Percentiles rank a stretch among this genome's conserved stretches.
phyloP scores from a whole-genome alignment of 2,113 vertebrate species.

The Sinocyclocheilus anophthalmus region DNA sequence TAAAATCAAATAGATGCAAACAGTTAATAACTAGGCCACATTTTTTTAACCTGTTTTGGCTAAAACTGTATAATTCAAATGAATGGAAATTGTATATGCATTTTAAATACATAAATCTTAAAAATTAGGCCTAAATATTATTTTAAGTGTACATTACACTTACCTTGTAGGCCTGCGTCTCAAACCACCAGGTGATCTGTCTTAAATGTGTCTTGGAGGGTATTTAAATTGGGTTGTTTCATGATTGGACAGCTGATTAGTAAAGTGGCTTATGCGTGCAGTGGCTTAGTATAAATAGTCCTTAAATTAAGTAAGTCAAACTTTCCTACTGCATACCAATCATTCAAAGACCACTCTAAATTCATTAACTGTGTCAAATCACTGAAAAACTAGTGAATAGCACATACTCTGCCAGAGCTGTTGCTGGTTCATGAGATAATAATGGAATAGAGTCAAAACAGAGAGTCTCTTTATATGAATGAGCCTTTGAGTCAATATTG shows the following conservation, averaged over 20 bases:
- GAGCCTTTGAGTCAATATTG: slow-evolving; percentile 66
- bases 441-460: slow-evolving; percentile 60
- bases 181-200: neutral
- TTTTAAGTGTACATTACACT: neutral
- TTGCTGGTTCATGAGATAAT: slow-evolving; percentile 51
- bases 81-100: too few species aligned
- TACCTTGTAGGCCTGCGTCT: neutral
- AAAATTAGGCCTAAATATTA: neutral
- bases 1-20: neutral
- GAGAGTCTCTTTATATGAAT: slow-evolving; percentile 61
- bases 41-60: too few species aligned
- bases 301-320: neutral
- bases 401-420: slow-evolving; percentile 21
- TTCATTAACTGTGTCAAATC: slow-evolving; percentile 5
- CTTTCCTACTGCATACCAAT: slow-evolving; percentile 3
- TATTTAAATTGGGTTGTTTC: neutral
- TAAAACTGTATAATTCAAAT: too few species aligned
- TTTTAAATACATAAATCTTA: too few species aligned
- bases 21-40: neutral
- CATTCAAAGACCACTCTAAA: neutral
- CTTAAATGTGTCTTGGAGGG: neutral
- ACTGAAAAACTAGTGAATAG: neutral
- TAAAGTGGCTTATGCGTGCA: neutral
- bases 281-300: slow-evolving; percentile 4
- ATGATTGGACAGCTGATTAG: slow-evolving; percentile 5